Base-by-base conservation (phyloP, 2,888 invertebrate genomes). In the Spodoptera littoralis region DNA sequence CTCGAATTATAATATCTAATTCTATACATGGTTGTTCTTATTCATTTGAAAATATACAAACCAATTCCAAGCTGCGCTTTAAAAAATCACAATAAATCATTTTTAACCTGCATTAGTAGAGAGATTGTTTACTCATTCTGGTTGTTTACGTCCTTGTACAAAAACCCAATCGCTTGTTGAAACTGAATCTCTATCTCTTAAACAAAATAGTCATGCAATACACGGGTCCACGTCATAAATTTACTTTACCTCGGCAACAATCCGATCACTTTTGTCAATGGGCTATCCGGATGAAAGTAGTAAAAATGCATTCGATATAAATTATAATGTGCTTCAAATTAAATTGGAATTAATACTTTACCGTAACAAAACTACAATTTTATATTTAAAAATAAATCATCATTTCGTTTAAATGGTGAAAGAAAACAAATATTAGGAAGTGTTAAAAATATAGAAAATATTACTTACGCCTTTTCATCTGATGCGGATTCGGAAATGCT, bases 241-340 rank as follows among this genome's bases (percentile, higher is more conserved):
- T 84, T 92, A 96, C 96, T 95, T 96, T 98, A 98, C 98, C 98
- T 98, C 96, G 98, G 97, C 95, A 98, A 95, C 92, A 97, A 96
- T 96, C 97, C 97, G 96, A 98, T 98, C 97, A 98, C 97, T 96
- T 97, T 97, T 94, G 97, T 97, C 96, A 98, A 97, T 94, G 98
- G 98, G 95, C 96, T 96, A 96, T 95, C 95, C 95, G 91, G 92
- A 91, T 87, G 89, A 89, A 91, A 91, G 88, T 86, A 85, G 86
- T 86, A 90, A 92, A 70, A 93, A 91, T 82, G 83, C 81, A 84
- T 83, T 86, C 82, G 77, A 80, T 84, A 60, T 76, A 60, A 74
- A 66, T 86, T 73, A 80, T 56, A 62, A 60, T 59, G 59, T 42
- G 46, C 53, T 41, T 56, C 5, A 30, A 13, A 24, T 5, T 4